Evolutionary conservation across 1,140 invertebrate genomes (phyloP).

Genomic region (Trypoxylus dichotomus): DNA sequence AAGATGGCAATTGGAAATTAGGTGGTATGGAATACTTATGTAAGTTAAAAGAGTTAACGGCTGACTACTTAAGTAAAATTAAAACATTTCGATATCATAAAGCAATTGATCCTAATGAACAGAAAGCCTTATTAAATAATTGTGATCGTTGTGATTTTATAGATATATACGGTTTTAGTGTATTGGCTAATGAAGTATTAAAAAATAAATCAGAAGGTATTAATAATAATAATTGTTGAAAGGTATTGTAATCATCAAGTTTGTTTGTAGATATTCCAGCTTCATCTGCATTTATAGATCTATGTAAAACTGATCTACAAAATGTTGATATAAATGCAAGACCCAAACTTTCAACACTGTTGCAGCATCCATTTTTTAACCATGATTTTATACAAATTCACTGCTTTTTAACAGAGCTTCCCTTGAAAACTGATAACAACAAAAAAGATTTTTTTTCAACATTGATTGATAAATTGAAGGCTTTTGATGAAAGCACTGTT

Average conservation of each 20-base stretch:
- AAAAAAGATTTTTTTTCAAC: slow-evolving; percentile 76
- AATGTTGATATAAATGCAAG: slow-evolving; percentile 61
- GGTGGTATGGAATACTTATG: slow-evolving; percentile 80
- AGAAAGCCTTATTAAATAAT: slow-evolving; percentile 54
- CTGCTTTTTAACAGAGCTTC: slow-evolving; percentile 77
- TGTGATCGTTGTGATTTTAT: slow-evolving; percentile 59
- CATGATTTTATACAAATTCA: slow-evolving; percentile 82
- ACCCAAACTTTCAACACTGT: slow-evolving; percentile 63
- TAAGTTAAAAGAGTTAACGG: slow-evolving; percentile 66
- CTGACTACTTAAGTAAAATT: slow-evolving; percentile 68
- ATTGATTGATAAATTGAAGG: slow-evolving; percentile 64
- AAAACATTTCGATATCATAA: slow-evolving; percentile 69
- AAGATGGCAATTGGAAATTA: slow-evolving; percentile 81
- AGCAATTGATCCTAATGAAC: slow-evolving; percentile 72
- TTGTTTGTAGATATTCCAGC: slow-evolving; percentile 53
- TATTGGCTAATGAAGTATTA: slow-evolving; percentile 75
- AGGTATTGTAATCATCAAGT: background rate
- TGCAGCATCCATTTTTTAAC: slow-evolving; percentile 75
- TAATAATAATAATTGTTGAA: slow-evolving; percentile 22
- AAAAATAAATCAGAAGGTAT: slow-evolving; percentile 63
- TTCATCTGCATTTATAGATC: slow-evolving; percentile 66
- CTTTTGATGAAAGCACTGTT: slow-evolving; percentile 75
- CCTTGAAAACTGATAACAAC: slow-evolving; percentile 74
- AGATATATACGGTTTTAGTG: slow-evolving; percentile 80
- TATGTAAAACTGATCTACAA: slow-evolving; percentile 67